These are phyloP conservation scores for Paradisaea rubra DNA, from an alignment of 2,113 vertebrate genomes.

Conservation along the genomic window DNA sequence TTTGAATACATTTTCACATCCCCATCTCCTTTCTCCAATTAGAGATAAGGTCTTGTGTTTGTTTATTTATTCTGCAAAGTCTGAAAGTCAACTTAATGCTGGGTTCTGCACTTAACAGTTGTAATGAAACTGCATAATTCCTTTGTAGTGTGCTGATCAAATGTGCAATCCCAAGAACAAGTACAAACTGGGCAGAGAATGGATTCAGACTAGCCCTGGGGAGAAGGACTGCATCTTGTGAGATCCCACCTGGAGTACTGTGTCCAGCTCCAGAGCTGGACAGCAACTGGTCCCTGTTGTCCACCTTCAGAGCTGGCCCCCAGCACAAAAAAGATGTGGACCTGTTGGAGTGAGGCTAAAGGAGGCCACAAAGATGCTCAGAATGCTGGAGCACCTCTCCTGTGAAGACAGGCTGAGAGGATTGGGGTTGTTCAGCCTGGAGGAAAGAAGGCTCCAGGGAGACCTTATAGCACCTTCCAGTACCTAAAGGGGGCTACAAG, in stretches of 20 bases:
- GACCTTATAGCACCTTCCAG: background rate
- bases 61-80: background rate
- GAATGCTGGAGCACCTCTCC: background rate
- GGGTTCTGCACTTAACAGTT: background rate
- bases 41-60: background rate
- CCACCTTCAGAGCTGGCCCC: background rate
- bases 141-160: background rate
- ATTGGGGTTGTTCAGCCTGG: background rate
- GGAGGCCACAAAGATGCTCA: background rate
- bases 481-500: background rate
- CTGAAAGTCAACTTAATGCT: background rate
- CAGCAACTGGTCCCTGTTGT: background rate
- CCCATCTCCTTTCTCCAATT: background rate
- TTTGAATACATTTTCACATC: background rate
- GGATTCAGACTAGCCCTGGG: background rate
- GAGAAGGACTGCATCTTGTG: background rate
- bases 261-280: background rate
- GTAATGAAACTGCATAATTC: background rate
- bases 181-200: background rate
- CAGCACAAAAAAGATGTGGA: background rate
- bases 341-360: background rate
- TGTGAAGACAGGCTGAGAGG: background rate
- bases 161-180: background rate
- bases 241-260: background rate
- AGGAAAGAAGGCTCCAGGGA: background rate